Base-by-base conservation (phyloP, 1,140 invertebrate species). In the Zaprionus lachaisei region DNA sequence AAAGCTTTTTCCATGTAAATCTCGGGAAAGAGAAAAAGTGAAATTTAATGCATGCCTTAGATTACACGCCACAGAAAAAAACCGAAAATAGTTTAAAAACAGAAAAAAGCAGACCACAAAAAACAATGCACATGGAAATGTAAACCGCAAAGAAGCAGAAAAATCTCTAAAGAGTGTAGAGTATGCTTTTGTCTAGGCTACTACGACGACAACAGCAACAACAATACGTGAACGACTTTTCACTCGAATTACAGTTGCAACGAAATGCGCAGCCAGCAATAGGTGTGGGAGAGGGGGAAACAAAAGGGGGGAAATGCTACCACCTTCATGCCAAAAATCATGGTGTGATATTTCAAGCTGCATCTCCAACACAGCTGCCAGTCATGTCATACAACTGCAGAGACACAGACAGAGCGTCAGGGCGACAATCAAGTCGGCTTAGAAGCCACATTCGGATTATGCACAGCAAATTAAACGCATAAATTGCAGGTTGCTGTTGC, bases 31-130 rank as follows among this genome's bases (percentile, higher is more conserved):
- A 55, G 72, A 65, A 84, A 87, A 84, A 89, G 84, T 84, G 85
- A 89, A 89, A 89, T 75, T 84, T 73, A 79, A 89, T 77, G 71
- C 79, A 65, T 75, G 83, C 71, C 64, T 79, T 47, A 76, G 78
- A 75, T 83, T 81, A 83, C 81, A 89, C 78, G 74, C 80, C 72
- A 67, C 78, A 76, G 34, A 34, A 4, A 24, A 22, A 47, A 17
- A 17, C n/a, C 2, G n/a, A 47, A 47, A 47, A 47, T 47, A 47
- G 41, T 47, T 47, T 47, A 17, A 47, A 47, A 47, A 47, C 41
- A 47, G 17, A 58, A 51, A 75, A 54, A 51, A n/a, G 2, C 5
- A 47, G 38, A 56, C 6, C 41, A 64, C 24, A 44, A 56, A 26
- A 44, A 38, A 58, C 51, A 75, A 62, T 57, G 44, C 37, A 11